Percentiles rank a stretch among this genome's conserved stretches.
Evolutionary conservation across 2,113 vertebrate genomes (phyloP).

Genomic region (Hyperoodon ampullatus): DNA sequence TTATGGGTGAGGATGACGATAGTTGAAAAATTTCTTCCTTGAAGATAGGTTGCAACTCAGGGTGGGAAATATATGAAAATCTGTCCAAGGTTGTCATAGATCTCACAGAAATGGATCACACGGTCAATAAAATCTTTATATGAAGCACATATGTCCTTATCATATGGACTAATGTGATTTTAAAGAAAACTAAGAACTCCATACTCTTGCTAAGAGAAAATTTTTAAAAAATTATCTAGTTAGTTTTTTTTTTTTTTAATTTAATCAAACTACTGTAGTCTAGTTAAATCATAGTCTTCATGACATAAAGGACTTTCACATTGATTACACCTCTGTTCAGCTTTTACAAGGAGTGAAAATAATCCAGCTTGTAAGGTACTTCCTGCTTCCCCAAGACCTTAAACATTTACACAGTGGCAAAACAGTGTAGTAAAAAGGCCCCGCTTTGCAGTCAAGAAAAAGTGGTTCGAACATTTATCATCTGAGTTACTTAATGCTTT

Average conservation of each 20-base stretch:
- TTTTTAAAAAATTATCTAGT: neutral
- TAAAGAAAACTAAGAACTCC: neutral
- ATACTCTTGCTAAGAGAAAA: neutral
- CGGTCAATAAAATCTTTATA: neutral
- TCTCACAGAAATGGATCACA: neutral
- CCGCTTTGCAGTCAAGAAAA: neutral
- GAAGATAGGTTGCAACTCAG: neutral
- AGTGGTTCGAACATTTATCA: neutral
- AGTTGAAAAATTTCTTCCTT: neutral
- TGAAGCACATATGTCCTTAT: neutral
- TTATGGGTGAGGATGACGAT: neutral
- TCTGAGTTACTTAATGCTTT: neutral
- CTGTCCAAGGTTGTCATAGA: neutral
- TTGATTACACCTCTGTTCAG: neutral
- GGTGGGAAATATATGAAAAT: neutral
- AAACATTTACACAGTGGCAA: neutral
- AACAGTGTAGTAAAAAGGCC: neutral
- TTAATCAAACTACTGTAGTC: neutral
- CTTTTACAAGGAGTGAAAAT: neutral
- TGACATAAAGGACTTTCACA: neutral
- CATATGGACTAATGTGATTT: neutral
- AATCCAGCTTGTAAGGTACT: neutral
- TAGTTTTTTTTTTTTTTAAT: neutral
- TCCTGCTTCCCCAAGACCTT: neutral
- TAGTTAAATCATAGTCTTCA: neutral